Conservation (phyloP, 2,888 invertebrate genomes). For the Torymus texanus region DNA sequence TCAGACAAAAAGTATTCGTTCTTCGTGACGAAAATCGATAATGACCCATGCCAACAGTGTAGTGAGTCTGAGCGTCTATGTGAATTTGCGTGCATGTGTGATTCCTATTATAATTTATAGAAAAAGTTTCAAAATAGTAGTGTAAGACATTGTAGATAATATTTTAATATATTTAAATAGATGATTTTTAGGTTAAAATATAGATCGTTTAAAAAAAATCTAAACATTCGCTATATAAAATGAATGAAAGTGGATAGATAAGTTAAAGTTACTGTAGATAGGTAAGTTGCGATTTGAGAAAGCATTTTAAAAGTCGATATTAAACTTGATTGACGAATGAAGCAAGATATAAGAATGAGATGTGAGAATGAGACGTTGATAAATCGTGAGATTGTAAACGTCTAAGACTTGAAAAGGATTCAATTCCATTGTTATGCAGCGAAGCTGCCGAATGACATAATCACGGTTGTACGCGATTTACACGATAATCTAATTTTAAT, state of each 20-base stretch:
- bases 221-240: neutral
- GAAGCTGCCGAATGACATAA: constrained; percentile 42
- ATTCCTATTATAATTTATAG: constrained; percentile 38
- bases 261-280: constrained; percentile 23
- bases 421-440: constrained; percentile 52
- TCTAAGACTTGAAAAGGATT: constrained; percentile 45
- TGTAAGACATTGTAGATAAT: constrained; percentile 49
- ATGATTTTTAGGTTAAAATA: neutral
- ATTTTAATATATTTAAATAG: constrained; percentile 8
- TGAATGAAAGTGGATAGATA: neutral
- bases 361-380: constrained; percentile 12
- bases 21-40: too few species aligned
- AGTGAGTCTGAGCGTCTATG: constrained; percentile 3
- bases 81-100: neutral
- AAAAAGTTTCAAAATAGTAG: constrained; percentile 32
- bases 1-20: too few species aligned
- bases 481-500: constrained; percentile 64
- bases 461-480: constrained; percentile 51
- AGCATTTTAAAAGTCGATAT: constrained; percentile 23
- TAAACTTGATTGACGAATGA: neutral
- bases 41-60: neutral
- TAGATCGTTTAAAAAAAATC: neutral
- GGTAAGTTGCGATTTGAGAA: neutral
- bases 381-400: constrained; percentile 9
- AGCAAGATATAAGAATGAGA: constrained; percentile 2